Evolutionary conservation across 2,888 invertebrate species (phyloP).

Genomic region (Serrognathus titanus): DNA sequence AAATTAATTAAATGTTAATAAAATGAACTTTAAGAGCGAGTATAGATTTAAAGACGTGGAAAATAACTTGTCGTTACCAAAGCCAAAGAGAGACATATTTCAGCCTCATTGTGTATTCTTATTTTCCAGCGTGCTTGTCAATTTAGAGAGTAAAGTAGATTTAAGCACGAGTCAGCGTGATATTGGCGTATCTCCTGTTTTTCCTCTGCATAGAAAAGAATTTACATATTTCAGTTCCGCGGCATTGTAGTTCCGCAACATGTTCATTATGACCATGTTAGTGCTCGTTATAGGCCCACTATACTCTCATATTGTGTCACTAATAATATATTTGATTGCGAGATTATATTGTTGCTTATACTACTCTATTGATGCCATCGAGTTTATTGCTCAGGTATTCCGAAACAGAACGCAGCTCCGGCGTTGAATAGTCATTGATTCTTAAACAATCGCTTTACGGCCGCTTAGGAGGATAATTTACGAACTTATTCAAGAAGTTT

Average conservation of each 20-base stretch:
- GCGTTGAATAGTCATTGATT: background rate
- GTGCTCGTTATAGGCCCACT: conserved; percentile 19
- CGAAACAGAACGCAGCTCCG: background rate
- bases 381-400: background rate
- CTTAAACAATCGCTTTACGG: background rate
- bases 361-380: background rate
- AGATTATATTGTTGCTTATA: background rate
- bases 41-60: too few species aligned
- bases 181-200: background rate
- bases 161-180: background rate
- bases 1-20: too few species aligned
- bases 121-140: background rate
- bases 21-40: too few species aligned
- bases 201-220: conserved; percentile 16
- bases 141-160: background rate
- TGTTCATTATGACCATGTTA: conserved; percentile 40
- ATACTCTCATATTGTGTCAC: background rate
- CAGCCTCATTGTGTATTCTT: background rate
- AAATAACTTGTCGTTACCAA: background rate
- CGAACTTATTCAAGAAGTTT: background rate
- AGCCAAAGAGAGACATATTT: background rate
- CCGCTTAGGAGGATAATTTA: background rate
- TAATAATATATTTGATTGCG: background rate
- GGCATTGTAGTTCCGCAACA: conserved; percentile 35
- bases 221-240: conserved; percentile 36